Percentiles rank a stretch among this genome's conserved stretches.
Evolutionary conservation across 2,113 vertebrate species (phyloP).

Genomic region (Salvelinus fontinalis): DNA sequence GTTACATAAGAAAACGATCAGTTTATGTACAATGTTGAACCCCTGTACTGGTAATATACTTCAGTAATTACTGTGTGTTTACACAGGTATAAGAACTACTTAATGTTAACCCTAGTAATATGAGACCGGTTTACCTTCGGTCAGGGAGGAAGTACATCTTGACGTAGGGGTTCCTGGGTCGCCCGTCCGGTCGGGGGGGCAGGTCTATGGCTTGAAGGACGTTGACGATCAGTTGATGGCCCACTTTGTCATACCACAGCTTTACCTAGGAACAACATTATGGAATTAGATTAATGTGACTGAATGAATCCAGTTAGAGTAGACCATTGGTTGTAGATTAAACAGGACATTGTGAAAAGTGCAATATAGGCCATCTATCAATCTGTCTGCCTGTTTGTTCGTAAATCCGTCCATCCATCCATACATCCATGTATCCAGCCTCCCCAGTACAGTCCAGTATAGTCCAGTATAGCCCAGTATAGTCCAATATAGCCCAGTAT

Average conservation of each 20-base stretch:
- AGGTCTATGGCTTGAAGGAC: conserved; percentile 97
- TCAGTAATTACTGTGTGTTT: neutral
- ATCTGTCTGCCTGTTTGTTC: too few relatives aligned
- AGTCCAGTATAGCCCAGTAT: too few relatives aligned
- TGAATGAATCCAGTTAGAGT: neutral
- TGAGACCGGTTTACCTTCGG: conserved; percentile 58
- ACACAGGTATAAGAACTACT: neutral
- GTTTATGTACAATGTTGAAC: too few relatives aligned
- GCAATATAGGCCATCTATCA: too few relatives aligned
- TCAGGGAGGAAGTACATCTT: conserved; percentile 99
- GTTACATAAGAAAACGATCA: too few relatives aligned
- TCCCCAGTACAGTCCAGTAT: too few relatives aligned
- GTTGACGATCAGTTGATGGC: conserved; percentile 96
- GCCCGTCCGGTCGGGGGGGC: conserved; percentile 85
- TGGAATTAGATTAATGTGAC: neutral
- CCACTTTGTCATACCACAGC: conserved; percentile 97
- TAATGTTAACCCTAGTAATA: too few relatives aligned
- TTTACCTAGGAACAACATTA: conserved; percentile 80
- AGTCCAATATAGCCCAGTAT: too few relatives aligned
- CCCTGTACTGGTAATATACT: too few relatives aligned
- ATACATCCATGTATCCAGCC: neutral
- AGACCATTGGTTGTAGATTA: neutral
- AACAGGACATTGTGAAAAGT: neutral
- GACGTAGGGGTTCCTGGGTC: conserved; percentile 94
- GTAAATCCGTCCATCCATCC: neutral